Evolutionary conservation across 1,140 invertebrate genomes (phyloP), one percentile per base, ranked within the genome.

Genomic region (Gonioctena quinquepunctata): DNA sequence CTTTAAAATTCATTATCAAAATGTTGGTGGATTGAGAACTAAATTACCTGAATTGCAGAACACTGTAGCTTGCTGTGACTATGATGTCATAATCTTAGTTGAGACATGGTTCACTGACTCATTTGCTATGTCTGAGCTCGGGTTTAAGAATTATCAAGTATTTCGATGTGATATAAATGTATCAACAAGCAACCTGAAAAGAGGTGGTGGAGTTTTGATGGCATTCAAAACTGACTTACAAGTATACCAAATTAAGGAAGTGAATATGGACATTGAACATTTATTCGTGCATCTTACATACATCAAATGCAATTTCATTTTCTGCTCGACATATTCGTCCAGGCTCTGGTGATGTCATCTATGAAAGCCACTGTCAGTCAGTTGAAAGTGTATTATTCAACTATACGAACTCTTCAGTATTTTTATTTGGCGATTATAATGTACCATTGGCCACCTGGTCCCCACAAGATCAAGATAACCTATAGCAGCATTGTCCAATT

Each of bases 1-100:
- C 60, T 66, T 52, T n/a, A 49, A 66, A n/a, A 23, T 66, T 50
- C 57, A 66, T 23, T 66, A 18, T 66, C 49, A 66, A 25, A 66
- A 66, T 52, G 63, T 66, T 52, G 42, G 63, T 50, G 63, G 63
- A 26, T 16, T 66, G 42, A 50, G 42, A 54, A 66, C 63, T 25
- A 66, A 54, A 52, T 66, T 66, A 54, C 3, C 16, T 21, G 42
- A 66, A 25, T 66, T 66, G 22, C 19, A 52, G 16, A 52, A 42
- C 5, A 23, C 33, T 49, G 42, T 66, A 22, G n/a, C 18, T 52
- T 52, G 21, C 49, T 50, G 42, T 13, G 42, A 49, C 16, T 66
- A 66, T 23, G 63, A 66, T 50, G 26, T 63, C 21, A 66, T 66
- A 50, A 66, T 66, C 22, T 26, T 66, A 23, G 63, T 66, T 4